Evolutionary conservation across 2,113 vertebrate genomes (phyloP), one percentile per base, ranked within the genome.

Genomic region (Corydoras maculifer): DNA sequence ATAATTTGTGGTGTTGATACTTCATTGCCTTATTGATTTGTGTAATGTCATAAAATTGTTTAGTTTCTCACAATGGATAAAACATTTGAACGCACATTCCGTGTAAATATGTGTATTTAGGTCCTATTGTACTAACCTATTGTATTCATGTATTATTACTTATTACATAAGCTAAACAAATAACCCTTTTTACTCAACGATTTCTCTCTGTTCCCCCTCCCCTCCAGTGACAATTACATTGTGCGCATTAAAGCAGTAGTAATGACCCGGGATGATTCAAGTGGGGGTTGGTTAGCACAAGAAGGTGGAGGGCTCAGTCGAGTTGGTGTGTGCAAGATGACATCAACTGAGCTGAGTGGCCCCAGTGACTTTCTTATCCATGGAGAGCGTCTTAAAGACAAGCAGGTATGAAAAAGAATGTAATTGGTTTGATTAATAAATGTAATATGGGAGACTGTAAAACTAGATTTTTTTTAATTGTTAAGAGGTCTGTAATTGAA

Each of bases 221-320:
- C 51, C 78, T 18, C 79, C 89, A 99, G 97, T 95, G 97, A 99
- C 92, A 98, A 93, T 92, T 99, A 99, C 91, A 97, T 99, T 82
- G 97, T 98, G 87, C 93, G 95, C 87, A 96, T 99, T 87, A 98
- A 98, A 93, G 97, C 95, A 77, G 96, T 99, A 93, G 96, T 99
- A 87, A 99, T 99, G 97, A 99, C 94, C 84, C 92, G 97, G 89
- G 97, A 99, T 91, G 97, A 99, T 93, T 98, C 96, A 73, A 99
- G 94, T 76, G 97, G 97, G 61, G 97, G 97, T 84, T 99, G 97
- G 97, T 85, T 99, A 88, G 94, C 94, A 13, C 96, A 98, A 89
- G 97, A 98, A 83, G 96, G 96, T 75, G 95, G 95, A 8, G 97
- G 94, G 74, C 94, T 99, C 83, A 98, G 91, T 86, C 88, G 93